phyloP scores from a whole-genome alignment of 1,140 invertebrate species.

The Dermatophagoides farinae region DNA sequence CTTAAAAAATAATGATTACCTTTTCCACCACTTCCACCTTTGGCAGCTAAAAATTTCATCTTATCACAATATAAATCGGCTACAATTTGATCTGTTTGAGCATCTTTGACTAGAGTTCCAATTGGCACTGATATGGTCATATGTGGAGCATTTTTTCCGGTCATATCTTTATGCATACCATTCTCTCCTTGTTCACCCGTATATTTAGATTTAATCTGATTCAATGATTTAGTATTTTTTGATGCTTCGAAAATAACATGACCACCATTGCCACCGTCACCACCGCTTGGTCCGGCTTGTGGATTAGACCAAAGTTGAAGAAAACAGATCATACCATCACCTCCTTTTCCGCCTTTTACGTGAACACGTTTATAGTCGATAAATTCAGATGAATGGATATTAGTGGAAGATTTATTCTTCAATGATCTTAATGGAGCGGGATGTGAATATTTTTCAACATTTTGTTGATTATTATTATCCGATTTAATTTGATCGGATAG shows the following conservation, averaged over 20 bases:
- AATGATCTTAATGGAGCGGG: background rate
- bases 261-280: slow-evolving; percentile 89
- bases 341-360: slow-evolving; percentile 61
- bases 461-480: background rate
- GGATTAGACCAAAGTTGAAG: slow-evolving; percentile 53
- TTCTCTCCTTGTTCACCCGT: slow-evolving; percentile 44
- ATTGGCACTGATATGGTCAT: slow-evolving; percentile 37
- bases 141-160: slow-evolving; percentile 67
- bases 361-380: slow-evolving; percentile 30
- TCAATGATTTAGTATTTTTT: slow-evolving; percentile 42
- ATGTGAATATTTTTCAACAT: background rate
- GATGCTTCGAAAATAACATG: slow-evolving; percentile 63
- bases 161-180: slow-evolving; percentile 52
- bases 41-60: slow-evolving; percentile 70
- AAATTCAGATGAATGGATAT: background rate
- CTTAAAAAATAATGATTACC: slow-evolving; percentile 81
- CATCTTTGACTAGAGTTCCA: slow-evolving; percentile 17
- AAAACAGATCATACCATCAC: slow-evolving; percentile 76
- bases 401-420: background rate
- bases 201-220: slow-evolving; percentile 37
- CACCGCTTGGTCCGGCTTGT: slow-evolving; percentile 78
- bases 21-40: slow-evolving; percentile 81
- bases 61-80: slow-evolving; percentile 45
- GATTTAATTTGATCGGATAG: too few species aligned
- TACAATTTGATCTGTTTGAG: slow-evolving; percentile 26